Conservation (phyloP, 2,113 vertebrate species). For the Dicrurus megarhynchus region DNA sequence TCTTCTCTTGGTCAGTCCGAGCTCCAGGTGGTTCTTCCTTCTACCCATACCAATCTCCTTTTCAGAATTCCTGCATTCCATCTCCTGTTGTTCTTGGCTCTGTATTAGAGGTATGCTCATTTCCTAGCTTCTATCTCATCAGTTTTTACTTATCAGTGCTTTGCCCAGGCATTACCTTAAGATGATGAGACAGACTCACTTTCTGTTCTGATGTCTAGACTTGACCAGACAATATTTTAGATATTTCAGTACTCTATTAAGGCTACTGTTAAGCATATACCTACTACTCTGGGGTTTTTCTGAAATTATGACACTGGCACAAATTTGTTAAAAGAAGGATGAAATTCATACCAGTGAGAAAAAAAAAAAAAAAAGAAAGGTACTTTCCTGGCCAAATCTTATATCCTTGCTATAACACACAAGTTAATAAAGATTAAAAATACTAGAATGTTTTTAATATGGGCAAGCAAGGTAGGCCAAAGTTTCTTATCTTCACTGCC, state of each 20-base stretch:
- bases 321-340: not conserved
- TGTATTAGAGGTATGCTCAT: not conserved
- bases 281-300: not conserved
- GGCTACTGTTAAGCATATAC: not conserved
- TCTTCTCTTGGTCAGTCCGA: not conserved
- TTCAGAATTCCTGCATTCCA: not conserved
- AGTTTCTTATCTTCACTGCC: not conserved
- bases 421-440: not conserved
- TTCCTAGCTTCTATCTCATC: not conserved
- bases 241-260: not conserved
- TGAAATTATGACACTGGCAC: not conserved
- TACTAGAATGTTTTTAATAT: not conserved
- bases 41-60: not conserved
- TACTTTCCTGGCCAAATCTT: not conserved
- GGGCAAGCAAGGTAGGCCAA: not conserved
- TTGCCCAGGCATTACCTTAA: not conserved
- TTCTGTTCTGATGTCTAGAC: not conserved
- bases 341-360: not conserved
- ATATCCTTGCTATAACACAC: not conserved
- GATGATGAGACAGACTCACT: not conserved
- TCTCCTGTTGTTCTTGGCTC: not conserved
- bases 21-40: not conserved
- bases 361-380: too few species aligned
- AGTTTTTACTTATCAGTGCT: not conserved
- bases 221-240: not conserved